Evolutionary conservation across 2,797 vertebrate genomes (phyloP), one percentile per base, ranked within the genome.

Genomic region (Rhynchotus rufescens): DNA sequence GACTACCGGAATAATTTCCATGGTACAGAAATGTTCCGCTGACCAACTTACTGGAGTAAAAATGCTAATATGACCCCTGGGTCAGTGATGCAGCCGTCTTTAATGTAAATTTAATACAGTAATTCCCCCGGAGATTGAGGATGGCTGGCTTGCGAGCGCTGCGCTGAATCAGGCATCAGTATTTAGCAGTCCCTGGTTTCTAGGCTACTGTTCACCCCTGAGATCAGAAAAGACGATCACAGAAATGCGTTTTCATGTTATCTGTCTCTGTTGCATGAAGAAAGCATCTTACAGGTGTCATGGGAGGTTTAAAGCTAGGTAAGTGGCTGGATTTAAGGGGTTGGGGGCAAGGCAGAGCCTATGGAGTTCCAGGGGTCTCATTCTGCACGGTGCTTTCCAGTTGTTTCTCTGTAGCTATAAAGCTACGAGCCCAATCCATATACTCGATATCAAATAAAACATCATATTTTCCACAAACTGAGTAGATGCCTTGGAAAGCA

Each of bases 51-150:
- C 79, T 0, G 6, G 74, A 93, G 87, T 79, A 36, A 94, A 95
- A 95, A 95, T 95, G 95, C 89, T 95, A 95, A 96, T 92, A 80
- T 81, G 86, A 95, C 88, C 88, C 90, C 68, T 66, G 59, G 88
- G 92, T 93, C 92, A 95, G 73, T 67, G 90, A 76, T 80, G 89
- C 66, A 90, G 84, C 84, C 44, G 2, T 86, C 84, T 91, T 94
- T 91, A 95, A 96, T 93, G 87, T 91, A 93, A 94, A 95, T 96
- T 92, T 93, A 94, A 95, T 96, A 40, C 78, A 90, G 47, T 32
- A 60, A 80, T 95, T 94, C 85, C 86, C 67, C 26, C 62, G 83
- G 86, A 95, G 88, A 89, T 77, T 61, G 73, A 86, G 91, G 78
- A 81, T 92, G 86, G 72, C 26, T 19, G 71, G 64, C 42, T 94